Base-by-base conservation (phyloP, 1,140 invertebrate species). In the Pogonomyrmex californicus region DNA sequence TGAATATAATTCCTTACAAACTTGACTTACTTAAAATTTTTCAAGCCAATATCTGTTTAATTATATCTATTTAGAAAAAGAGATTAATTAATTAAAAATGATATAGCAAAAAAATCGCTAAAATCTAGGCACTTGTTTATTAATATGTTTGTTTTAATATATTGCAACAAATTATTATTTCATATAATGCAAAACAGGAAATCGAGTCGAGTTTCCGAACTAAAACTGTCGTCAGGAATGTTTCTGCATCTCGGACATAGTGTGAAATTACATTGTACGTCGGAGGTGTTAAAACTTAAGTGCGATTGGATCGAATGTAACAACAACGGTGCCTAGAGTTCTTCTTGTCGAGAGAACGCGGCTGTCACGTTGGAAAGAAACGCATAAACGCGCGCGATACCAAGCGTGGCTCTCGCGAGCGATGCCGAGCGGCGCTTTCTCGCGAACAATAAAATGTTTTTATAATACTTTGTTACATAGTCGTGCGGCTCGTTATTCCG, bases 391-490 rank as follows among this genome's bases (percentile, higher is more conserved):
- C 62, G 77, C 62, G 56, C 79, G 65, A 81, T 77, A 36, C 36
- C 12, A 7, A 33, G 54, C 47, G 5, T 33, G 23, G 23, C 23
- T 76, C 60, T 10, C 62, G 73, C 60, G 79, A 78, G 73, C 62
- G 65, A 10, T 58, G 56, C 44, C 36, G n/a, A n/a, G 38, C 33
- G 65, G 14, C 91, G 88, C 91, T 91, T 93, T 93, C 82, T 76
- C 89, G 77, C 54, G 86, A 81, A 91, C 91, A 90, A 94, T 94
- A 95, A 95, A 93, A 93, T 91, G 90, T 86, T 93, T 95, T 94
- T 93, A 93, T 91, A 92, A 93, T 92, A 92, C 91, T 93, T 92
- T 93, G 91, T 92, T 91, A 85, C 58, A 83, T 85, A 77, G 73
- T 73, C 77, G 54, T 83, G 41, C 66, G 79, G 44, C 75, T 91